Evolutionary conservation across 2,888 invertebrate genomes (phyloP).

Genomic region (Eutolmus rufibarbis): DNA sequence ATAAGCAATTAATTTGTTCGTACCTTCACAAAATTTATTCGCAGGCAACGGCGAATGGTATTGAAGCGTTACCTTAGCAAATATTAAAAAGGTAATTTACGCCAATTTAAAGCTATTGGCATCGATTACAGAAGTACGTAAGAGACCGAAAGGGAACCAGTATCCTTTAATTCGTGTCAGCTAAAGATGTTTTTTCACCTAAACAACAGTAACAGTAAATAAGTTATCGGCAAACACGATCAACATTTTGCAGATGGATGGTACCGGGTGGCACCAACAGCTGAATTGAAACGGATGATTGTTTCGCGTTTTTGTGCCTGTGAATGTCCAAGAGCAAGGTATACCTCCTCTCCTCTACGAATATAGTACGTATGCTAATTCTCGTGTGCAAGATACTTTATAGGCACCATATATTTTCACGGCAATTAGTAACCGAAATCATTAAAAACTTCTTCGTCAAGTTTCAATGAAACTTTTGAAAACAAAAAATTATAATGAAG

Average conservation of each 20-base stretch:
- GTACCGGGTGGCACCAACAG: constrained; percentile 26
- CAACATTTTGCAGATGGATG: background rate
- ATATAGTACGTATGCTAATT: background rate
- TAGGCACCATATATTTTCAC: constrained; percentile 16
- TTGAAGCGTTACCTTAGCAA: background rate
- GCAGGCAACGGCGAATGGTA: background rate
- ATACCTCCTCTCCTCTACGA: background rate
- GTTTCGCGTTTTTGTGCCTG: constrained; percentile 17
- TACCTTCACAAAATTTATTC: background rate
- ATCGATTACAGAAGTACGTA: background rate
- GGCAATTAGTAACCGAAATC: constrained; percentile 29
- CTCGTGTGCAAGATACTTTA: constrained; percentile 23
- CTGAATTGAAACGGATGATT: constrained; percentile 10
- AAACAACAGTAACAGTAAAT: constrained; percentile 34
- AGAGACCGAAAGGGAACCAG: background rate
- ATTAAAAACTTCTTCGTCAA: constrained; percentile 19
- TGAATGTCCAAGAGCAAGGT: constrained; percentile 7
- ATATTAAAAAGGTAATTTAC: background rate
- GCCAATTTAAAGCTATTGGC: constrained; percentile 6
- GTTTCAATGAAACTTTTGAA: constrained; percentile 7
- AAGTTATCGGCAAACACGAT: constrained; percentile 41
- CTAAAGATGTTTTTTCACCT: constrained; percentile 38
- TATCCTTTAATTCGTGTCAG: constrained; percentile 34
- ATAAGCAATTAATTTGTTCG: background rate
- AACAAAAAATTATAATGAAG: background rate